A percentile compares a stretch with the other conserved stretches of the same genome.
phyloP scores from a whole-genome alignment of 2,888 invertebrate genomes.

The Clitarchus hookeri region DNA sequence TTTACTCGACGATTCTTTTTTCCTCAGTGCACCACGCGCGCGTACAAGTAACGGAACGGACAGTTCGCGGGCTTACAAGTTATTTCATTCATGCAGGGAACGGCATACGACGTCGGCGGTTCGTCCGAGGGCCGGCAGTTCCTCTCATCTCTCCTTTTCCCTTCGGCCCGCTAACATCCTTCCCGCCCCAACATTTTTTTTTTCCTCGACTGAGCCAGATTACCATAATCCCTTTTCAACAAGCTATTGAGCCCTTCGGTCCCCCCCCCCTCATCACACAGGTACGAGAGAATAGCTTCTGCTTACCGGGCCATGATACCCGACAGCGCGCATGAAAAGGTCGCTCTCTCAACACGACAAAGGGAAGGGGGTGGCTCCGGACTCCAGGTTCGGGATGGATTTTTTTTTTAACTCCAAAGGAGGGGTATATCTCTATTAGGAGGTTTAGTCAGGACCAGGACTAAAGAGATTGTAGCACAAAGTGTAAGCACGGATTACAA shows the following conservation, averaged over 20 bases:
- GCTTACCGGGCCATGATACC: conserved; percentile 19
- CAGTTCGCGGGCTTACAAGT: too few relatives aligned
- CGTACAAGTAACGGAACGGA: too few relatives aligned
- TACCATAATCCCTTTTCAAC: conserved; percentile 35
- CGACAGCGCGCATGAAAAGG: background rate
- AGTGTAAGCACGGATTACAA: background rate
- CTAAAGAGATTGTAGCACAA: conserved; percentile 9
- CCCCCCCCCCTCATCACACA: background rate
- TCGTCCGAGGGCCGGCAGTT: background rate
- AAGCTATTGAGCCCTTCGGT: conserved; percentile 26
- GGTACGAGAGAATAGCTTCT: background rate
- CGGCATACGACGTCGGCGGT: too few relatives aligned
- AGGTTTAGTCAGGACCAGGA: background rate
- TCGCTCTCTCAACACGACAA: background rate
- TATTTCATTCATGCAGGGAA: too few relatives aligned
- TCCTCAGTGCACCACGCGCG: too few relatives aligned
- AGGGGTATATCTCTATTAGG: conserved; percentile 23
- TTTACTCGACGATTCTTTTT: too few relatives aligned
- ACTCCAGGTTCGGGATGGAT: background rate
- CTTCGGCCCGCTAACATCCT: background rate
- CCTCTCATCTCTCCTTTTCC: background rate
- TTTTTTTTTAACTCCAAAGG: too few relatives aligned
- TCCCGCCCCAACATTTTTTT: background rate
- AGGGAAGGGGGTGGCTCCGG: background rate
- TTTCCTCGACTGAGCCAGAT: conserved; percentile 29